Base-by-base conservation (phyloP, 2,888 invertebrate genomes). In the Urechis unicinctus region DNA sequence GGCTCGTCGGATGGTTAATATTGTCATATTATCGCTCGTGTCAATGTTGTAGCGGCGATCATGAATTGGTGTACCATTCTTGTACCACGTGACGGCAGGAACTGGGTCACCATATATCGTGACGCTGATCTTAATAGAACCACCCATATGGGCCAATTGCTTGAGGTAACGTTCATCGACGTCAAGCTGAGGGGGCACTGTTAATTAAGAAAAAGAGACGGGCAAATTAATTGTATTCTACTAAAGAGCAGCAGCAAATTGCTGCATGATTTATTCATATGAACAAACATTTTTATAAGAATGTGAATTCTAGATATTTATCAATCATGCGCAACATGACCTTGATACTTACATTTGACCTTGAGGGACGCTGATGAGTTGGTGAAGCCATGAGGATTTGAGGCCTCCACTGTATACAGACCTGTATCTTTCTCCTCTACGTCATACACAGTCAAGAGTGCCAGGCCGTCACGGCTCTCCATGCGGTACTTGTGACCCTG, bases 391-490 rank as follows among this genome's bases (percentile, higher is more conserved):
- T 65, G 57, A 30, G 60, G 50, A 58, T 69, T 69, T 25, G 59
- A 43, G 6, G 63, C 65, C 55, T 64, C 64, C 28, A 64, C 61
- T 9, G 58, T 61, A 59, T 67, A 69, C 31, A 53, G 49, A 9
- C 67, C 69, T 29, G 55, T 56, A 49, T 69, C 68, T 4, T 44
- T 49, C 9, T 61, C 53, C n/a, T 47, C 52, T 21, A 64, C 56
- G 52, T 65, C 62, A 46, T 47, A 86, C 65, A 92, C 85, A 24
- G 85, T 84, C 50, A 94, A 75, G 21, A 57, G 47, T 3, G 64
- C 65, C 2, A 55, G 48, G 26, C 56, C 53, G 41, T 67, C 65
- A 5, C 56, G 46, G 52, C 61, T 68, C 53, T 62, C 64, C 44
- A 67, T 66, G 21, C 58, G 61, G 60, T 69, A 70, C 55, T 72